Evolutionary conservation across 2,888 invertebrate species (phyloP), one percentile per base, ranked within the genome.

Genomic region (Scaptomyza caliginosa): DNA sequence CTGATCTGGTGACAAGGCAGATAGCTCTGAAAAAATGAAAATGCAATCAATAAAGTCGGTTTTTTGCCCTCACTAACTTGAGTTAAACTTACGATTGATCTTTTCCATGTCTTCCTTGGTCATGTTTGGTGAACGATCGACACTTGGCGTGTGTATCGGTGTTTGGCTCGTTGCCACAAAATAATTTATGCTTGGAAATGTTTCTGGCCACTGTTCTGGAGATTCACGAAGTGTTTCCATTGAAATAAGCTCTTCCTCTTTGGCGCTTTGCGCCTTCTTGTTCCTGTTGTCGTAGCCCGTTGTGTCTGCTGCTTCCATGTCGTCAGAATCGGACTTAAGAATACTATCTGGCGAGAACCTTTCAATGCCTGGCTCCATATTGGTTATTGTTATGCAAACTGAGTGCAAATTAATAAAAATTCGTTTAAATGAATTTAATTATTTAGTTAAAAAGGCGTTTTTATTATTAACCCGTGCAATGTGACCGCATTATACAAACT

Each of bases 161-260:
- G 93, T 93, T 56, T 93, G 92, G 88, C 95, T 95, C 90, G 94
- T 93, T 50, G 94, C 94, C 43, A 95, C 95, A 90, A 96, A 97
- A 88, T 97, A 96, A 28, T 95, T 95, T 67, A 98, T 95, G 74
- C 98, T 98, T 89, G 98, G 97, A 93, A 98, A 96, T 93, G 96
- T 96, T 92, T 98, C 98, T 13, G 98, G 98, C 98, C 98, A 99
- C 86, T 98, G 92, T 90, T 98, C 98, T 36, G 98, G 98, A 1
- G 98, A 98, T 13, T 96, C 94, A 82, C 98, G 93, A 79, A 99
- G 92, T 90, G 96, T 97, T 92, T 99, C 98, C 89, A 96, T 93
- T 89, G 97, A 97, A 85, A 97, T 93, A 63, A 98, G 93, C 90
- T 94, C 95, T 89, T 96, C 96, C 3, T 85, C 88, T 3, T 77